phyloP scores from a whole-genome alignment of 2,888 invertebrate genomes.

The Brachypalpus laphriformis region DNA sequence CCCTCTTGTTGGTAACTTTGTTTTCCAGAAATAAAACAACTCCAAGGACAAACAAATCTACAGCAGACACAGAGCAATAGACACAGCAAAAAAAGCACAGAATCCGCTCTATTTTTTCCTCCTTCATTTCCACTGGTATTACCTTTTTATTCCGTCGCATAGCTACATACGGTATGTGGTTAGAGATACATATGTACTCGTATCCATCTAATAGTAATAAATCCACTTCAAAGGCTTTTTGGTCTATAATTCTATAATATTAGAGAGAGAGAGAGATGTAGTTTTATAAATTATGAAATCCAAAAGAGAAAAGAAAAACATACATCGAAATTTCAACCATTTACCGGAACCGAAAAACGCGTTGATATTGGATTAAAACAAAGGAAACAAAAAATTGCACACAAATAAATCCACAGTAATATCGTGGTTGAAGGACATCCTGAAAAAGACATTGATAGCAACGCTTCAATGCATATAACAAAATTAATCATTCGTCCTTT shows the following conservation, averaged over 20 bases:
- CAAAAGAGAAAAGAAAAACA: neutral
- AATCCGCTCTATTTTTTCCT: constrained; percentile 13
- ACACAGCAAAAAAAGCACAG: neutral
- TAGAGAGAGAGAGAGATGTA: neutral
- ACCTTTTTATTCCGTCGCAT: neutral
- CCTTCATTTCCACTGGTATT: neutral
- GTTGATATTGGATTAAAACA: neutral
- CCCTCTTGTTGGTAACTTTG: neutral
- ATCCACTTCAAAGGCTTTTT: constrained; percentile 2
- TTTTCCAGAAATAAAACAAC: neutral
- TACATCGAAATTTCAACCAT: neutral
- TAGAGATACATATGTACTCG: neutral
- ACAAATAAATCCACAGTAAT: neutral
- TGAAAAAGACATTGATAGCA: constrained; percentile 44
- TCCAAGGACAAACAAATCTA: constrained; percentile 39
- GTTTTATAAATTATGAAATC: too few relatives aligned
- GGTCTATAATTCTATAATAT: neutral
- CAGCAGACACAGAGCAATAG: neutral
- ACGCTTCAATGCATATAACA: constrained; percentile 51
- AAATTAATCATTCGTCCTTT: constrained; percentile 56
- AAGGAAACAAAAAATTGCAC: neutral
- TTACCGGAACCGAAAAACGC: neutral
- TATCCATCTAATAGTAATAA: neutral
- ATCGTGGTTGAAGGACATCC: constrained; percentile 24
- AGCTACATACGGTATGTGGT: neutral